Conservation (phyloP, 1,140 invertebrate species). For the Papilio machaon region DNA sequence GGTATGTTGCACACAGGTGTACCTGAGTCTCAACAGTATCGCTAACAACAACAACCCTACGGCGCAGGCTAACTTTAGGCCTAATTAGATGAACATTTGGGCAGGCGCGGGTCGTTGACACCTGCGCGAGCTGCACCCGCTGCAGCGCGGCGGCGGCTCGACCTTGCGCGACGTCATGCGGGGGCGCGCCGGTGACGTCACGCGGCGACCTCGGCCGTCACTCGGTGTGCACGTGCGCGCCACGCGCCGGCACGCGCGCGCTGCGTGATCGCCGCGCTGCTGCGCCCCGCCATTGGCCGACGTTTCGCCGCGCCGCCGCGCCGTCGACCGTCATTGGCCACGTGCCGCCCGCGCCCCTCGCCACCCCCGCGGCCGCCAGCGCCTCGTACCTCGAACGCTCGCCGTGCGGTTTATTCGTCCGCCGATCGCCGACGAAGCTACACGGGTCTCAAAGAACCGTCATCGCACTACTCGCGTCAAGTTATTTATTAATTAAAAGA, state of each 20-base stretch:
- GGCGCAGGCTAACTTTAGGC: not conserved
- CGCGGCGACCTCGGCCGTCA: conserved; percentile 81
- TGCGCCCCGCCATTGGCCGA: conserved; percentile 76
- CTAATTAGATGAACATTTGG: conserved; percentile 21
- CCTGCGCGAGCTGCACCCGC: conserved; percentile 61
- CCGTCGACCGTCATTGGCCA: conserved; percentile 69
- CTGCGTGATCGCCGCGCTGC: conserved; percentile 77
- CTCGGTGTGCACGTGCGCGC: conserved; percentile 83
- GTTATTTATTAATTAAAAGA: conserved; percentile 77
- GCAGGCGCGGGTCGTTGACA: conserved; percentile 61
- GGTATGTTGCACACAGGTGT: not conserved
- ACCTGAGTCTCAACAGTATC: not conserved
- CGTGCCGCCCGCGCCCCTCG: conserved; percentile 52
- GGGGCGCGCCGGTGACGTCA: conserved; percentile 81
- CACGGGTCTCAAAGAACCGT: conserved; percentile 56
- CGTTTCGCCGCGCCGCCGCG: conserved; percentile 54
- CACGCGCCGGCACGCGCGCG: conserved; percentile 81
- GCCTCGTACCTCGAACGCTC: conserved; percentile 63
- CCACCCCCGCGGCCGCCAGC: conserved; percentile 48
- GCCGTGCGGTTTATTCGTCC: conserved; percentile 77
- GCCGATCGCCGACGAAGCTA: conserved; percentile 64
- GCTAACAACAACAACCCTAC: not conserved
- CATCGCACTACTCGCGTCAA: conserved; percentile 57
- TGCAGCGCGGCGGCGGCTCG: conserved; percentile 54
- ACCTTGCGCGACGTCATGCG: conserved; percentile 76